phyloP scores from a whole-genome alignment of 2,888 invertebrate genomes.

The Hedychridium roseum region DNA sequence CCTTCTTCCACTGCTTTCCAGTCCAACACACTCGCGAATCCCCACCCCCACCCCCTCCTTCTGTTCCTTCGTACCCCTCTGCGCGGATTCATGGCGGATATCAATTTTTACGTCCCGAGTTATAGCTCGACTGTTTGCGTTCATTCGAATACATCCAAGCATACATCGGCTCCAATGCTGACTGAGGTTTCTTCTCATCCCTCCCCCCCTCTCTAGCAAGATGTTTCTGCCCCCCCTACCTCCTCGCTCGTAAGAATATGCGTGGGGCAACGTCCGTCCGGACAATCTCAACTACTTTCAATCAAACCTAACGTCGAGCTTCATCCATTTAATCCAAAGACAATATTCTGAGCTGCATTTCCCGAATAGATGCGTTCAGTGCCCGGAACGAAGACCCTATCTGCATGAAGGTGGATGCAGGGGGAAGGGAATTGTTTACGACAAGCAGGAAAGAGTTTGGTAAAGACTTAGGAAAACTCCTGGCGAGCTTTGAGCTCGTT shows the following conservation, averaged over 20 bases:
- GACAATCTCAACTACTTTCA: no score
- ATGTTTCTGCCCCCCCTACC: background rate
- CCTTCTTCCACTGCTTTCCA: constrained; percentile 26
- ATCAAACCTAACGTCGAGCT: no score
- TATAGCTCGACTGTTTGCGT: constrained; percentile 52
- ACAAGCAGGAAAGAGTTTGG: background rate
- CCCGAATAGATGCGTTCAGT: constrained; percentile 1
- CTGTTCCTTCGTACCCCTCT: constrained; percentile 10
- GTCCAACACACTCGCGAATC: constrained; percentile 22
- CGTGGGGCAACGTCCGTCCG: background rate
- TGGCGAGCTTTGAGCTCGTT: background rate
- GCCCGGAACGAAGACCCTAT: background rate
- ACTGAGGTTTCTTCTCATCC: background rate
- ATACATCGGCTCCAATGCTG: constrained; percentile 47
- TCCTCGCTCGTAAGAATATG: background rate
- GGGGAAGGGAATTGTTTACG: background rate
- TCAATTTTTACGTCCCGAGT: constrained; percentile 51
- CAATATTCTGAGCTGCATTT: no score
- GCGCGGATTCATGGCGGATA: constrained; percentile 32
- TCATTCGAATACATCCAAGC: constrained; percentile 46
- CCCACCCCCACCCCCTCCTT: constrained; percentile 9
- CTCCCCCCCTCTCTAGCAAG: background rate
- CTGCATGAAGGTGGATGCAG: background rate
- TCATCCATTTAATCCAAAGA: no score
- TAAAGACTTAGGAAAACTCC: background rate